Evolutionary conservation across 2,888 invertebrate genomes (phyloP), one percentile per base, ranked within the genome.

Genomic region (Chironomus riparius): DNA sequence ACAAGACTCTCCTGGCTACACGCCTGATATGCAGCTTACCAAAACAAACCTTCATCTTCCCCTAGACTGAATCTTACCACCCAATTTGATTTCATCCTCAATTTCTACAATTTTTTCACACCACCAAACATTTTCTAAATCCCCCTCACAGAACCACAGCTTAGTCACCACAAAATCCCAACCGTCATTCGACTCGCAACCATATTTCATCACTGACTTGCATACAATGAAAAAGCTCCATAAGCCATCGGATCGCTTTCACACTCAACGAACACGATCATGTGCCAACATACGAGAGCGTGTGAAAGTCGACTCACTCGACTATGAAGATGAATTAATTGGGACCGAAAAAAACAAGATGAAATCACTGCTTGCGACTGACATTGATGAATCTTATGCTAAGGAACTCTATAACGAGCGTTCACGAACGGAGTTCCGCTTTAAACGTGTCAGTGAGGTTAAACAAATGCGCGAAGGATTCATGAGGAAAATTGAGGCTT

Each of bases 381-480:
- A 84, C 65, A 81, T 83, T 47, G 83, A 84, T 76, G 83, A 83
- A 77, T 80, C 82, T 56, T 84, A 83, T 48, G 81, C 82, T n/a
- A 79, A 81, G n/a, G 83, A 83, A 74, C 76, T 83, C 0, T 71
- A 56, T 10, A 80, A 80, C 6, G 81, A 80, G 21, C 80, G 82
- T 0, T 81, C 83, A 1, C 78, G 80, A 0, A 77, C 82, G 0
- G 81, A 81, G n/a, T 77, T 21, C 10, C 50, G 78, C 1, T 82
- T 83, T 48, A 82, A 81, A 15, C 82, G 81, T 50, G 82, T 81
- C 76, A 80, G 81, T 0, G 79, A 81, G 38, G 77, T 81, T 0
- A 78, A 79, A 4, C 78, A 82, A 12, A 78, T 83, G 0, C 83
- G 83, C 61, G 80, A 81, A 10, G 81, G 81, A 0, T 77, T 83